A percentile compares a stretch with the other conserved stretches of the same genome.
phyloP scores from a whole-genome alignment of 2,113 vertebrate species.

The Pangasianodon hypophthalmus region DNA sequence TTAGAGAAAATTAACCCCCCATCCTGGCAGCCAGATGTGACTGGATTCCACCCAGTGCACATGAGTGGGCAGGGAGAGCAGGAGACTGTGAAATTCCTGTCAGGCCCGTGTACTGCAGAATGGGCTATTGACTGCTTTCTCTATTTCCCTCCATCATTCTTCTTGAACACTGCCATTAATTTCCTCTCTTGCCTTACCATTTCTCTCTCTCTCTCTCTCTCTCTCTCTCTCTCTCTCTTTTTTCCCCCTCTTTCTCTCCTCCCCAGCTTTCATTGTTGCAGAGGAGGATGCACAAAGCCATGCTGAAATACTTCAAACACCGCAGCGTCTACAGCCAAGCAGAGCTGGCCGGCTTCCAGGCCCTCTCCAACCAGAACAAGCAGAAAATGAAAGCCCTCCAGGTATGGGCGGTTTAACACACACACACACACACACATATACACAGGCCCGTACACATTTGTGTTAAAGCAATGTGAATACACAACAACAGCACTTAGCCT shows the following conservation, averaged over 20 bases:
- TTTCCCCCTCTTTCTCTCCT: slow-evolving; percentile 53
- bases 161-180: slow-evolving; percentile 99
- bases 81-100: slow-evolving; percentile 99
- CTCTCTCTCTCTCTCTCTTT: slow-evolving; percentile 55
- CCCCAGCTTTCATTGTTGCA: slow-evolving; percentile 85
- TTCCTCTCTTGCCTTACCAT: slow-evolving; percentile 94
- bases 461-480: slow-evolving; percentile 17
- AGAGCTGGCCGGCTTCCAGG: slow-evolving; percentile 87
- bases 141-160: slow-evolving; percentile 99
- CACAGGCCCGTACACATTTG: not conserved
- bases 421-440: slow-evolving; percentile 29
- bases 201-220: slow-evolving; percentile 72
- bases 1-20: slow-evolving; percentile 99
- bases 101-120: slow-evolving; percentile 96
- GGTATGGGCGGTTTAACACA: slow-evolving; percentile 80
- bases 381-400: slow-evolving; percentile 95
- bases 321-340: slow-evolving; percentile 80
- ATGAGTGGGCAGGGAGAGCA: slow-evolving; percentile 99
- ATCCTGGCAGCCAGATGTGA: slow-evolving; percentile 99
- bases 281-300: slow-evolving; percentile 77
- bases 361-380: slow-evolving; percentile 85
- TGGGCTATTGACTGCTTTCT: slow-evolving; percentile 99
- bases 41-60: slow-evolving; percentile 99
- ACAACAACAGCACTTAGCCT: slow-evolving; percentile 27
- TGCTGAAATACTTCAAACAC: slow-evolving; percentile 79